Conservation (phyloP, 1,140 invertebrate genomes). For the Myzus persicae region DNA sequence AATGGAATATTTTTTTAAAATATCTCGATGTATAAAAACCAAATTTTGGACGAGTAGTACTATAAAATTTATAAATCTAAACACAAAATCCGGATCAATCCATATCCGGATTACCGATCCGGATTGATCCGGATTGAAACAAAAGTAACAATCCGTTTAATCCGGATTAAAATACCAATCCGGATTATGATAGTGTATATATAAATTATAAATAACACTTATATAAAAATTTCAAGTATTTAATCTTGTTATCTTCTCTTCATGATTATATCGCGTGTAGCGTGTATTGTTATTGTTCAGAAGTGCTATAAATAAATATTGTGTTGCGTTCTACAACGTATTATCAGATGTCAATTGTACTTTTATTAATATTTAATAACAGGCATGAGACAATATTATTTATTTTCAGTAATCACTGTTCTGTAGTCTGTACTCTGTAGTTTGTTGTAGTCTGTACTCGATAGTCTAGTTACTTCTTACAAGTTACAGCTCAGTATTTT, state of each 20-base stretch:
- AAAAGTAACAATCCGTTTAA: too few species aligned
- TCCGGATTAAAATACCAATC: too few species aligned
- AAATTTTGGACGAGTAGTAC: too few species aligned
- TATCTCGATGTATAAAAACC: too few species aligned
- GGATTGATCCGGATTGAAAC: neutral
- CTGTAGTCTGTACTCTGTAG: too few species aligned
- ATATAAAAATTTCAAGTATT: neutral
- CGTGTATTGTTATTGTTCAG: slow-evolving; percentile 29
- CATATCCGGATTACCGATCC: neutral
- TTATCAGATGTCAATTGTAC: slow-evolving; percentile 39
- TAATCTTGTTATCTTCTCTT: slow-evolving; percentile 28
- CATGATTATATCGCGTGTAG: neutral
- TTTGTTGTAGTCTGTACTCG: neutral
- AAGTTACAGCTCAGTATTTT: neutral
- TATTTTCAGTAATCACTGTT: too few species aligned
- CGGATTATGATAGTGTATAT: too few species aligned
- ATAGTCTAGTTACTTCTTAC: neutral
- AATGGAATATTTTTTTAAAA: too few species aligned
- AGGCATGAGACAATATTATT: too few species aligned
- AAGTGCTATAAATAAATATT: slow-evolving; percentile 41
- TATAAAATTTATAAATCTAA: too few species aligned
- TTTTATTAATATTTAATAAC: too few species aligned
- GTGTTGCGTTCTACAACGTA: slow-evolving; percentile 27
- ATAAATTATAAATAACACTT: neutral
- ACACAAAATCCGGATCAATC: neutral